phyloP scores from a whole-genome alignment of 2,888 invertebrate species.

The Ramazzottius varieornatus region DNA sequence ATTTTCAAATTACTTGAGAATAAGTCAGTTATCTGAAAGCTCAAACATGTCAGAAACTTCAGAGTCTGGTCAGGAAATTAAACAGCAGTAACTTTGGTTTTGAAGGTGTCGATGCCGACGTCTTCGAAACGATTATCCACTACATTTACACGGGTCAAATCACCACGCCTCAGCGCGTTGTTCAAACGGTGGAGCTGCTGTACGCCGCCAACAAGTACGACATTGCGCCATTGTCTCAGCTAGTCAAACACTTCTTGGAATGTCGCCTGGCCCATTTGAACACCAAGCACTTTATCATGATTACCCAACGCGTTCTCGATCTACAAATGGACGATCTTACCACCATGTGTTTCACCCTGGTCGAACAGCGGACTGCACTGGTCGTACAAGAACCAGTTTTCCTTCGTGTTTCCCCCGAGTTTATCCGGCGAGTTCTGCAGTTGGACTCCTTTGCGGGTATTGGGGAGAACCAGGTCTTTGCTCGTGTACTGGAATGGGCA shows the following conservation, averaged over 20 bases:
- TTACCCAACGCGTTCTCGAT: background rate
- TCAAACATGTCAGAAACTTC: too few species aligned
- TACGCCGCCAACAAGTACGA: background rate
- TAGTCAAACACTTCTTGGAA: background rate
- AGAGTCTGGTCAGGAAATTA: too few species aligned
- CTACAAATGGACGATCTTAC: background rate
- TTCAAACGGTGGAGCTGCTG: background rate
- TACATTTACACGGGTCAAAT: background rate
- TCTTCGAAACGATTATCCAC: background rate
- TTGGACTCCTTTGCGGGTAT: background rate
- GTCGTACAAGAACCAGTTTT: background rate
- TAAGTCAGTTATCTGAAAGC: too few species aligned
- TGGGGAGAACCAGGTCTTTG: background rate
- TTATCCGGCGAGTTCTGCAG: background rate
- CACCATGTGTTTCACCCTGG: background rate
- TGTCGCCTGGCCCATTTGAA: background rate
- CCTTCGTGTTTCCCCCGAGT: background rate
- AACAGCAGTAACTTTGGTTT: too few species aligned
- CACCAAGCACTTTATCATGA: background rate
- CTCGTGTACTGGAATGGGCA: slow-evolving; percentile 1
- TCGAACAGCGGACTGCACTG: background rate
- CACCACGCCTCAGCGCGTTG: background rate
- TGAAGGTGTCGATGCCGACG: background rate
- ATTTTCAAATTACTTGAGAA: too few species aligned
- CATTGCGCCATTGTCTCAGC: background rate